Percentiles rank a stretch among this genome's conserved stretches.
Evolutionary conservation across 2,797 vertebrate species (phyloP).

Genomic region (Poeciliopsis infans): DNA sequence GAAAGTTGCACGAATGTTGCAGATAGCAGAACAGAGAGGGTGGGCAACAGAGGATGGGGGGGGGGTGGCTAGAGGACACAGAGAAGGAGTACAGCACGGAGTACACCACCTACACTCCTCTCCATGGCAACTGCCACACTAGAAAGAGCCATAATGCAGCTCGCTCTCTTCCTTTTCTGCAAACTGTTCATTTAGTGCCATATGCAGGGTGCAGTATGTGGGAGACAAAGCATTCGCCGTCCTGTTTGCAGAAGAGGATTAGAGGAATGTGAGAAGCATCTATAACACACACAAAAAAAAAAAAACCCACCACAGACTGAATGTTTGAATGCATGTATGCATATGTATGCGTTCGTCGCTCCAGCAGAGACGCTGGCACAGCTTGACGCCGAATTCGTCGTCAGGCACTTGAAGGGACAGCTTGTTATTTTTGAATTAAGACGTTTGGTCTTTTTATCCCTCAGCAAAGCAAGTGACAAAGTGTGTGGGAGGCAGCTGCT

Average conservation of each 20-base stretch:
- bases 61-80: slow-evolving; percentile 48
- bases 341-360: slow-evolving; percentile 16
- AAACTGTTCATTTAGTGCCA: slow-evolving; percentile 70
- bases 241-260: slow-evolving; percentile 38
- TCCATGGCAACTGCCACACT: slow-evolving; percentile 81
- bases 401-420: slow-evolving; percentile 58
- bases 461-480: slow-evolving; percentile 43
- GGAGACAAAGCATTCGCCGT: slow-evolving; percentile 65
- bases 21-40: slow-evolving; percentile 68
- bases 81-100: slow-evolving; percentile 70
- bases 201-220: slow-evolving; percentile 68
- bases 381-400: slow-evolving; percentile 53
- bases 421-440: slow-evolving; percentile 69
- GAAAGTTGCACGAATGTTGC: slow-evolving; percentile 68
- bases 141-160: slow-evolving; percentile 76
- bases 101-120: slow-evolving; percentile 81
- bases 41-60: slow-evolving; percentile 65
- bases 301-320: neutral
- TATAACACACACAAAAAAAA: neutral
- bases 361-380: slow-evolving; percentile 38
- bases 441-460: slow-evolving; percentile 14
- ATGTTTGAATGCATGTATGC: slow-evolving; percentile 19
- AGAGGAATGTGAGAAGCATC: slow-evolving; percentile 23
- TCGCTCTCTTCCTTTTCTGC: slow-evolving; percentile 69
- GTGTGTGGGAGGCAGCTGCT: slow-evolving; percentile 63